Evolutionary conservation across 1,140 invertebrate genomes (phyloP), one percentile per base, ranked within the genome.

Genomic region (Mamestra configurata): DNA sequence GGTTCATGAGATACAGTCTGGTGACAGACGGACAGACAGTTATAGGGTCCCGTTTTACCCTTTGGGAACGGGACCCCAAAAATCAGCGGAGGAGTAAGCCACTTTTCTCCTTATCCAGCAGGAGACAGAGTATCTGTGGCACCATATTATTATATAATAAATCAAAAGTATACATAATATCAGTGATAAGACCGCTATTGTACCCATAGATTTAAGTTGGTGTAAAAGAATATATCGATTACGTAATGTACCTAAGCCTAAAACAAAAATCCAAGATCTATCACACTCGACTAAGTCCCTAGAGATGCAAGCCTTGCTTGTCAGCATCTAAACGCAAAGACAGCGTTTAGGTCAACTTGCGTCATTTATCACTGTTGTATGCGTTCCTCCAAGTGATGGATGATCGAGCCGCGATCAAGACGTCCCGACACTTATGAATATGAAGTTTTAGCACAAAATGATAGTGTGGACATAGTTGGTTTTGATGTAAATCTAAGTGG

Each of bases 291-390:
- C 15, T 18, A 11, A 46, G 46, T 71, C 49, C 40, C 68, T 4
- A 35, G 49, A 53, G 68, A 71, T 35, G 24, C 49, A 71, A 43
- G 24, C 24, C 22, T 40, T 24, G 5, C 20, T 27, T 70, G 68
- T 53, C 46, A 71, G 24, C 49, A 18, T 31, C 49, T 53, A 35
- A 71, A 71, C 7, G 68, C 46, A 31, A 31, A 68, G 64, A 68
- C 64, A 68, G 11, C 68, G 68, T 71, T 55, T 59, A 59, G 53
- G 72, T 75, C 53, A 59, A 37, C 49, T 57, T 13, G 51, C 8
- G 7, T 59, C 72, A 75, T 75, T 75, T 75, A 59, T 75, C 72
- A 75, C 72, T 15, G 35, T 59, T 35, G 20, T 49, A n/a, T 43
- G n/a, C 37, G 51, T 37, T 24, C 7, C 51, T 37, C 51, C 20